A percentile compares a stretch with the other conserved stretches of the same genome.
phyloP scores from a whole-genome alignment of 2,113 vertebrate genomes.

The Cottus gobio region DNA sequence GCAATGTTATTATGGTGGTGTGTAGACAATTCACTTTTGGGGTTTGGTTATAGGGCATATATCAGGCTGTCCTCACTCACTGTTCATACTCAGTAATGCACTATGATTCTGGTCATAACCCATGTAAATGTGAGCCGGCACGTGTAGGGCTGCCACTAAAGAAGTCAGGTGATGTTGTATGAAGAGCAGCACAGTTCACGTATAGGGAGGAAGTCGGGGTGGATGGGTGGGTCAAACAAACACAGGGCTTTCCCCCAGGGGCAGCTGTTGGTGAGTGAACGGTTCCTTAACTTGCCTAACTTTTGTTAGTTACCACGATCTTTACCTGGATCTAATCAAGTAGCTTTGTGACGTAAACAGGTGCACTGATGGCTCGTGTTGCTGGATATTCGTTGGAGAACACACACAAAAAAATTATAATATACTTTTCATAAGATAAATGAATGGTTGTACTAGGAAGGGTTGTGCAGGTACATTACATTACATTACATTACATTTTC shows the following conservation, averaged over 20 bases:
- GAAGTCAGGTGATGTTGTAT: too few relatives aligned
- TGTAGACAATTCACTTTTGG: not conserved
- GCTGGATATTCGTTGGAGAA: too few relatives aligned
- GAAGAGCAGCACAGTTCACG: too few relatives aligned
- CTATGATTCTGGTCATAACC: not conserved
- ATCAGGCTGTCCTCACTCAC: not conserved
- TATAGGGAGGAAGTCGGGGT: too few relatives aligned
- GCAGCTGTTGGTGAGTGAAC: not conserved
- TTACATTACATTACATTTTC: too few relatives aligned
- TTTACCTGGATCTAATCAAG: not conserved
- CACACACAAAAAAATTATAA: not conserved
- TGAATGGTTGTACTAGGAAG: not conserved
- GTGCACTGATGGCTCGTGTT: not conserved
- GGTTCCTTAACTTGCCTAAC: not conserved
- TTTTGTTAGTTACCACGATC: not conserved
- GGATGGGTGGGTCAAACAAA: not conserved
- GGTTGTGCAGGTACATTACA: not conserved
- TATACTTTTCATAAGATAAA: not conserved
- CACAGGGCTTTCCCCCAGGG: not conserved
- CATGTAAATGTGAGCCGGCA: not conserved
- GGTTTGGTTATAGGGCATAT: not conserved
- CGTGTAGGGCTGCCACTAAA: too few relatives aligned
- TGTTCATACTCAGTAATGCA: not conserved
- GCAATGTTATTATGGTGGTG: not conserved
- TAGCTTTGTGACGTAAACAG: not conserved